A percentile compares a stretch with the other conserved stretches of the same genome.
Evolutionary conservation across 2,113 vertebrate genomes (phyloP).

Genomic region (Atrichornis clamosus): DNA sequence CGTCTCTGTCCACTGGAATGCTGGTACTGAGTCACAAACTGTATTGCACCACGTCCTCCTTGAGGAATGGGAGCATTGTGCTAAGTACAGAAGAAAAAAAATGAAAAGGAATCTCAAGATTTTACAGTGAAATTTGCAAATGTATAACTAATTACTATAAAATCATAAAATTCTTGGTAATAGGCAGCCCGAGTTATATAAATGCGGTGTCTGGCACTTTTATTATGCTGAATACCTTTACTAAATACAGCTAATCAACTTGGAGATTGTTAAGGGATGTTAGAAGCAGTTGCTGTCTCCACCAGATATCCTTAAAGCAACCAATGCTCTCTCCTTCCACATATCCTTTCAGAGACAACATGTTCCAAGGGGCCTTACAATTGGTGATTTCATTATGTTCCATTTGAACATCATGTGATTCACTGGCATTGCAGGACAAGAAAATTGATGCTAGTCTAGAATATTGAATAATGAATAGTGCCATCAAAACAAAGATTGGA

Average conservation of each 20-base stretch:
- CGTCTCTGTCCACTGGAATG: conserved; percentile 89
- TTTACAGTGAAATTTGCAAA: background rate
- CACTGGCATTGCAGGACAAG: background rate
- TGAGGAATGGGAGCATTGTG: conserved; percentile 91
- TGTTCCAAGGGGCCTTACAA: background rate
- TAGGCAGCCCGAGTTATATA: background rate
- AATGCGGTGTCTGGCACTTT: background rate
- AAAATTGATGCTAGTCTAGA: background rate
- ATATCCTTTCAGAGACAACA: background rate
- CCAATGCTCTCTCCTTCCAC: background rate
- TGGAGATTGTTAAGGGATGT: background rate
- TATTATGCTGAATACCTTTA: background rate
- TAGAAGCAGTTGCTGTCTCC: background rate
- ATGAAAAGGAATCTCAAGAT: background rate
- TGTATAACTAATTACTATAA: background rate
- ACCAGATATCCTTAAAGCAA: background rate
- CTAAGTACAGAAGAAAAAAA: conserved; percentile 51
- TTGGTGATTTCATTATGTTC: background rate
- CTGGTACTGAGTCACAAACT: conserved; percentile 90
- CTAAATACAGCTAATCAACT: background rate
- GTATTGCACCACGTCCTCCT: conserved; percentile 87
- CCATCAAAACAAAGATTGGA: background rate
- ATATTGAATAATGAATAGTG: background rate
- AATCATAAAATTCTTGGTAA: background rate
- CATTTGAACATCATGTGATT: background rate